Conservation (phyloP, 2,797 vertebrate genomes). For the Cynopterus sphinx region DNA sequence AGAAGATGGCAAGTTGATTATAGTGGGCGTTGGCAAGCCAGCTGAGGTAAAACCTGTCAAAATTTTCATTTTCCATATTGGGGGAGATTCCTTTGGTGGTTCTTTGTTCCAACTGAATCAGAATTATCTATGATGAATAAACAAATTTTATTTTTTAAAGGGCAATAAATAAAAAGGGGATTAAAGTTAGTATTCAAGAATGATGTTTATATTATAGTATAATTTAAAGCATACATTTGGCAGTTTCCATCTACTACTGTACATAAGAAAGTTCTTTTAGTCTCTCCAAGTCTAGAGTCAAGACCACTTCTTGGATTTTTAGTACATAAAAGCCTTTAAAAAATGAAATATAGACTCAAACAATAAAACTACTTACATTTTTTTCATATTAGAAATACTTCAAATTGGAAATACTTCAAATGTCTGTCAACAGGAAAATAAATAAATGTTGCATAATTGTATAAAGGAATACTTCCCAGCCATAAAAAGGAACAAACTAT, state of each 20-base stretch:
- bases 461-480: background rate
- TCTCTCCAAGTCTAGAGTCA: constrained; percentile 2
- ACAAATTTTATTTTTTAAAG: constrained; percentile 84
- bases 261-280: constrained; percentile 41
- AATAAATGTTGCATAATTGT: background rate
- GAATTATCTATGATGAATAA: constrained; percentile 89
- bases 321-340: background rate
- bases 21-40: constrained; percentile 96
- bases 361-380: constrained; percentile 52
- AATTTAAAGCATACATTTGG: constrained; percentile 33
- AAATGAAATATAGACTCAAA: background rate
- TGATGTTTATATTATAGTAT: constrained; percentile 36
- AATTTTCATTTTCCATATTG: constrained; percentile 91
- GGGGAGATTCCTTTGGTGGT: constrained; percentile 88
- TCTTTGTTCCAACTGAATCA: constrained; percentile 89
- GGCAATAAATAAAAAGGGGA: background rate
- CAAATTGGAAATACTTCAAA: background rate
- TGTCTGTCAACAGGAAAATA: background rate
- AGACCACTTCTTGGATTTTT: background rate
- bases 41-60: constrained; percentile 96
- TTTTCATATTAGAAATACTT: background rate
- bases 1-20: constrained; percentile 97
- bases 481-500: background rate
- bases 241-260: background rate
- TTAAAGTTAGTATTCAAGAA: constrained; percentile 25